Base-by-base conservation (phyloP, 2,888 invertebrate species). In the Chirona hameri region DNA sequence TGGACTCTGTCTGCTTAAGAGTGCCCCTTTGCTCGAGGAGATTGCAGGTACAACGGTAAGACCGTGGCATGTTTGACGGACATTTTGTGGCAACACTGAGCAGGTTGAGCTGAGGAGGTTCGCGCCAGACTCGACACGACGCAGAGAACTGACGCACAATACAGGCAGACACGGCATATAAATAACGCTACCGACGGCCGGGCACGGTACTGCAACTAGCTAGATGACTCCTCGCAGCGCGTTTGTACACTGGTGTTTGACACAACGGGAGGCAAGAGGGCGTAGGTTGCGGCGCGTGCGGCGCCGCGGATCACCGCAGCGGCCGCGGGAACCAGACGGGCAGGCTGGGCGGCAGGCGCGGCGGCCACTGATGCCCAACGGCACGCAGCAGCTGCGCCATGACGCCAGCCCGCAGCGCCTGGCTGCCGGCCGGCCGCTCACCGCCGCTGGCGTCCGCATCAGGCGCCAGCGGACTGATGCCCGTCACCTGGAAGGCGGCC, bases 231-330 rank as follows among this genome's bases (percentile, higher is more conserved):
- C 7, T 4, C 76, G 39, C 76, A 31, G 76, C 31, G 69, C 69
- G 21, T 76, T 76, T 76, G 76, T 76, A 76, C 76, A 76, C 76
- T 76, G 76, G 76, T 29, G 76, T 76, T 76, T 76, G 76, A 76
- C 76, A 76, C 76, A 76, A 76, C 76, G 12, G 24, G 76, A 76
- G 76, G 76, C 76, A 76, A 76, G 76, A 76, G 76, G 2, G 39
- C 39, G 27, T 12, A 48, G 76, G 76, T 21, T 15, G 76, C 69
- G 69, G 69, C 69, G 69, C 29, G n/a, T 24, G n/a, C 65, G 60
- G 14, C 10, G 69, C 69, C 27, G 21, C 18, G 72, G 72, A 76
- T 76, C 76, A 76, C 76, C 76, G 76, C 21, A 76, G 76, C 21
- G 76, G 76, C 39, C 76, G 39, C 76, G 76, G 76, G 39, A 76